Base-by-base conservation (phyloP, 2,888 invertebrate genomes). In the Celastrina argiolus region DNA sequence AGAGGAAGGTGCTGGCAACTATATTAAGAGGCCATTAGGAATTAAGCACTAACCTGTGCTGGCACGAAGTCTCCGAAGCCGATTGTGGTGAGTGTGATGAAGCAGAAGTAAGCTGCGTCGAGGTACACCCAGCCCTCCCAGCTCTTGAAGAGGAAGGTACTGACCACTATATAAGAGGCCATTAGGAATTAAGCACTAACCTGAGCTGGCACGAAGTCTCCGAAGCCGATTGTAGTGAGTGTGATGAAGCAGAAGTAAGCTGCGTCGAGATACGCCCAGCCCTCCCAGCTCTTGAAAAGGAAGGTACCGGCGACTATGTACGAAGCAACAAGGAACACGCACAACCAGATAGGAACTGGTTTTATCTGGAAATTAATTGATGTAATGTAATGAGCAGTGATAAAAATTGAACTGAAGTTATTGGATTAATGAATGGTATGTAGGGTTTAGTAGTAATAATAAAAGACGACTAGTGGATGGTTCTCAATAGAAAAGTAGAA, bases 171-270 rank as follows among this genome's bases (percentile, higher is more conserved):
- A 87, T 98, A 98, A n/a, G n/a, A n/a, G n/a, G n/a, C n/a, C 42
- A 6, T 7, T 42, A 4, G 16, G 8, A 6, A 41, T 5, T 8
- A 22, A 22, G 31, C 18, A 31, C 31, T 41, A 41, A 94, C 94
- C 84, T 96, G 96, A 0, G 96, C 97, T 0, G 97, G 97, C 8
- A 97, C 97, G 78, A 97, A 96, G 82, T 98, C 97, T 0, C 97
- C 97, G 76, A 97, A 97, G 16, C 97, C 97, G 68, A 98, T 98
- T 1, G 98, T 98, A 26, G 97, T 97, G 71, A 98, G 92, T 0
- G 97, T 97, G 75, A 98, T 97, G 88, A 98, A 98, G 84, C 97
- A 98, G 87, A 98, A 98, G 84, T 98, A 98, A 1, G 97, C 97
- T 0, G 97, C 95, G 81, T 98, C 97, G 69, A 97, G 91, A 78